A percentile compares a stretch with the other conserved stretches of the same genome.
phyloP scores from a whole-genome alignment of 2,888 invertebrate genomes.

The Diadegma fenestrale region DNA sequence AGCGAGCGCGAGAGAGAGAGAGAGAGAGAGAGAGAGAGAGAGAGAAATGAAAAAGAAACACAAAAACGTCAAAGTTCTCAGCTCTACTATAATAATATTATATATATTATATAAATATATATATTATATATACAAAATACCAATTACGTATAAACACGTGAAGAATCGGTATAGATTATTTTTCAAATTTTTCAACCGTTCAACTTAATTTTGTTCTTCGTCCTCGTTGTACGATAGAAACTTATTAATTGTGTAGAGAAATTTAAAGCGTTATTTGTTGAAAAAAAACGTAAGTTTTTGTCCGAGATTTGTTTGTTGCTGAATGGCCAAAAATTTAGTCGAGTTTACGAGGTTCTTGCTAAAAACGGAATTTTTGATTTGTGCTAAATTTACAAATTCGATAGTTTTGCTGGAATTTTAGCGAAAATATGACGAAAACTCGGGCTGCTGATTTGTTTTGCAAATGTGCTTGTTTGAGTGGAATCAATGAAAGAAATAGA shows the following conservation, averaged over 20 bases:
- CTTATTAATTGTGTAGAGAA: constrained; percentile 66
- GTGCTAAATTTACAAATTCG: neutral
- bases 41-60: constrained; percentile 25
- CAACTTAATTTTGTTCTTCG: constrained; percentile 4
- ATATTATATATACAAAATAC: constrained; percentile 63
- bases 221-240: constrained; percentile 54
- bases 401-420: neutral
- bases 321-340: constrained; percentile 10
- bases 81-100: constrained; percentile 53
- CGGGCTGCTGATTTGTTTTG: constrained; percentile 32
- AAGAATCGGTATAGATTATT: constrained; percentile 31
- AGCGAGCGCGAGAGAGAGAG: constrained; percentile 23
- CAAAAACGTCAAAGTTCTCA: constrained; percentile 45
- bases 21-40: constrained; percentile 18
- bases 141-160: constrained; percentile 40
- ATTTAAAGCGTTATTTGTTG: constrained; percentile 63
- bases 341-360: constrained; percentile 38
- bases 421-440: neutral
- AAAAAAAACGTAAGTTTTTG: constrained; percentile 1
- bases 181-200: constrained; percentile 18
- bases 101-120: constrained; percentile 61
- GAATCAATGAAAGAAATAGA: constrained; percentile 4
- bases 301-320: constrained; percentile 48
- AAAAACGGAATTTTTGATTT: neutral
- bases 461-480: neutral